Conservation (phyloP, 35 echinoderm and acorn worm genomes). For the Eucidaris tribuloides region DNA sequence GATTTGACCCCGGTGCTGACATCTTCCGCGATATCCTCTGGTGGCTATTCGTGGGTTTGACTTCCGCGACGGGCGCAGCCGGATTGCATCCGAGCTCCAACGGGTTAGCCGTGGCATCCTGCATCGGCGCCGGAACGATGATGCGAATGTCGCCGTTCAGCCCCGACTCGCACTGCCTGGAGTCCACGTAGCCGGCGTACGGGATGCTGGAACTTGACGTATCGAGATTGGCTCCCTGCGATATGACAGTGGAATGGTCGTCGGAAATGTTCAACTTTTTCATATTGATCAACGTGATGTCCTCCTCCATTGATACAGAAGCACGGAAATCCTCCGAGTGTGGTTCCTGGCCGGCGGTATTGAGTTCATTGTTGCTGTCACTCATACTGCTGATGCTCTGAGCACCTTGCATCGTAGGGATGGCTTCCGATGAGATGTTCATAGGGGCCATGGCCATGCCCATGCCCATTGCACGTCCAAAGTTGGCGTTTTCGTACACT, state of each 20-base stretch:
- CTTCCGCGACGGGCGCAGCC: background rate
- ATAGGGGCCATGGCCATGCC: constrained; percentile 18
- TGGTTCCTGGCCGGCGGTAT: constrained; percentile 31
- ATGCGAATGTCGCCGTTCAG: constrained; percentile 57
- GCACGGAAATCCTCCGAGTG: background rate
- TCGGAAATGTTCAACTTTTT: constrained; percentile 73
- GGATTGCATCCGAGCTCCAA: constrained; percentile 48
- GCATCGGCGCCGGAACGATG: constrained; percentile 62
- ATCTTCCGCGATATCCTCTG: background rate
- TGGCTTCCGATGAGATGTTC: constrained; percentile 17
- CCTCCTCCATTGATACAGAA: constrained; percentile 39
- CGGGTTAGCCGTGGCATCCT: constrained; percentile 74
- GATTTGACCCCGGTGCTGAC: background rate
- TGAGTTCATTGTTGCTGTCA: constrained; percentile 72
- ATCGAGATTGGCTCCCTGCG: constrained; percentile 12
- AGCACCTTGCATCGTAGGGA: constrained; percentile 8
- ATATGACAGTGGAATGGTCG: constrained; percentile 12
- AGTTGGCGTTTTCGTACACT: background rate
- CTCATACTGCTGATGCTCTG: constrained; percentile 54
- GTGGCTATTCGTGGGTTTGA: constrained; percentile 10
- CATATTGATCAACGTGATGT: constrained; percentile 29
- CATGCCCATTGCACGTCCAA: constrained; percentile 1
- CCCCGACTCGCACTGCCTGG: background rate
- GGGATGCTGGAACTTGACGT: constrained; percentile 31
- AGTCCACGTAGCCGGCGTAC: background rate